phyloP scores from a whole-genome alignment of 2,797 vertebrate species.

The Phoxinus dragarum region DNA sequence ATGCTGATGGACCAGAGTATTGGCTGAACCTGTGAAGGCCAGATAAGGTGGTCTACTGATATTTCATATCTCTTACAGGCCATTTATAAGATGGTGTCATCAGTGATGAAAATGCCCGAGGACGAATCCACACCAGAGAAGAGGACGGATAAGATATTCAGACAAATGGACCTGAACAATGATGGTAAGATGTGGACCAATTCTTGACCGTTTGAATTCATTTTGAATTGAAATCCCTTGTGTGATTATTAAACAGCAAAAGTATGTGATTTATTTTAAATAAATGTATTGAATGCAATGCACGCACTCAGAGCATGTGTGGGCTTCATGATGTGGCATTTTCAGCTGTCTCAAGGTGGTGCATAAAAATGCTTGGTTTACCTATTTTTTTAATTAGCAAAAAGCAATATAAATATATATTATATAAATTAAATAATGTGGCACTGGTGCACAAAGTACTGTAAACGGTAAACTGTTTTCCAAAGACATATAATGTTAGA shows the following conservation, averaged over 20 bases:
- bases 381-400: neutral
- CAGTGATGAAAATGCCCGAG: slow-evolving; percentile 99
- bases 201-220: neutral
- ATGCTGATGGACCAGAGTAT: neutral
- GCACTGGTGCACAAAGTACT: neutral
- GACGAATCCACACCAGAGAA: slow-evolving; percentile 99
- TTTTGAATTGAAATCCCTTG: neutral
- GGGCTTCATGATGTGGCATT: neutral
- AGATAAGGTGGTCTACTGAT: slow-evolving; percentile 34
- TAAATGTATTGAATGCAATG: neutral
- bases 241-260: neutral
- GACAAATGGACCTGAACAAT: slow-evolving; percentile 99
- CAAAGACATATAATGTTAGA: neutral
- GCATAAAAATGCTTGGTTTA: neutral
- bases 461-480: neutral
- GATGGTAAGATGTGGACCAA: slow-evolving; percentile 84
- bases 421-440: neutral
- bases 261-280: neutral
- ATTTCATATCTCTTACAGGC: slow-evolving; percentile 77
- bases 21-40: slow-evolving; percentile 19
- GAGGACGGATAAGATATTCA: slow-evolving; percentile 99
- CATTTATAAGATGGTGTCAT: slow-evolving; percentile 99
- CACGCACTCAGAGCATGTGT: no score
- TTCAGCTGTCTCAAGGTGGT: neutral
- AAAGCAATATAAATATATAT: neutral